Evolutionary conservation across 2,888 invertebrate species (phyloP), one percentile per base, ranked within the genome.

Genomic region (Aporophyla nigra): DNA sequence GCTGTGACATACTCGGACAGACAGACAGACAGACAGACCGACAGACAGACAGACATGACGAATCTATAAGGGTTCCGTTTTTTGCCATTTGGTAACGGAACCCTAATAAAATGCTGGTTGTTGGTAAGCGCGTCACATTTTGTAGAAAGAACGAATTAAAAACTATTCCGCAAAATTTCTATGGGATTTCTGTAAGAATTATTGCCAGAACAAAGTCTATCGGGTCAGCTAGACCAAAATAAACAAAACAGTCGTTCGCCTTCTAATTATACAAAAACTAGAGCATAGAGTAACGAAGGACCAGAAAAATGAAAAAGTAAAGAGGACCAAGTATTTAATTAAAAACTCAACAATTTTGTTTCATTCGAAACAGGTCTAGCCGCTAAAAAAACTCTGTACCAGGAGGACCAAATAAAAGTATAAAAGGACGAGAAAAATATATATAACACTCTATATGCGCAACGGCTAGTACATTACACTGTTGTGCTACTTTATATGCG

Each of bases 401-500:
- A 54, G 19, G 59, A 73, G 43, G 40, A 67, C 56, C 53, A 59
- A 40, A 67, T n/a, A 19, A 0, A 33, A 33, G 24, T 53, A 2
- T 27, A 27, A 58, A 68, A 84, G 63, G 43, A 69, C 43, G 58
- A 67, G 19, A 69, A 53, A 24, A 54, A 66, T 67, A 9, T n/a
- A 61, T 51, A 7, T n/a, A 49, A n/a, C 19, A 27, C 33, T 73
- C 43, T 71, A n/a, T 71, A 76, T 73, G 72, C 70, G 51, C 14
- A 40, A 46, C 54, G 51, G 70, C 5, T n/a, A 61, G 58, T 40
- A 76, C 72, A 62, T 75, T 75, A 63, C 0, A 69, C 53, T 75
- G 54, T 63, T 71, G 59, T 76, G 33, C 69, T 68, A 71, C 85
- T 85, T 77, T 81, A 81, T 71, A 85, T 83, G 85, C 82, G 77